These are phyloP conservation scores for Drosophila aldrichi DNA, from an alignment of 2,888 invertebrate species.

Conservation along the genomic window DNA sequence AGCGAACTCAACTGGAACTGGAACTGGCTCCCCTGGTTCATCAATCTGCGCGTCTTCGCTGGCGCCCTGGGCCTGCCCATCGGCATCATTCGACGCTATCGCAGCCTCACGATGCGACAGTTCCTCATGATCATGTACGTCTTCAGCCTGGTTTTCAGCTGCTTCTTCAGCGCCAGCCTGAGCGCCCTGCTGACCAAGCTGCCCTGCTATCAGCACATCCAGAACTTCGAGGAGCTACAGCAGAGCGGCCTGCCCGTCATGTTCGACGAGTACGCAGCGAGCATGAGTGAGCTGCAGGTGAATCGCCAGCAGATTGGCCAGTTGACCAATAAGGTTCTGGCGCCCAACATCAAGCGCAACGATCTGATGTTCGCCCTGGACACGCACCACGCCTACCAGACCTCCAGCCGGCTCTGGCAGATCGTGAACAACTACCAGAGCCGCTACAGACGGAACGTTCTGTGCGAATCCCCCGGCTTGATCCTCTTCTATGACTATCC, in stretches of 20 bases:
- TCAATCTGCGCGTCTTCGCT: slow-evolving; percentile 4
- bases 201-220: slow-evolving; percentile 1
- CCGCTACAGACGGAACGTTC: not conserved
- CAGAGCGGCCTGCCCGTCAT: slow-evolving; percentile 19
- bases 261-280: not conserved
- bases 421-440: not conserved
- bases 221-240: slow-evolving; percentile 26
- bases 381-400: slow-evolving; percentile 8
- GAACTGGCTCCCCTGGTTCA: not conserved
- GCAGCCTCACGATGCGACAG: slow-evolving; percentile 31
- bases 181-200: slow-evolving; percentile 42
- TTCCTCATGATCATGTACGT: slow-evolving; percentile 38
- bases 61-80: slow-evolving; percentile 37
- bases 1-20: not conserved
- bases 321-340: not conserved
- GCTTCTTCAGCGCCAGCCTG: slow-evolving; percentile 48
- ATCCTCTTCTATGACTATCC: slow-evolving; percentile 4
- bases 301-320: not conserved
- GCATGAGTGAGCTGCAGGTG: not conserved
- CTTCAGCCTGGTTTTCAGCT: slow-evolving; percentile 39
- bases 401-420: not conserved
- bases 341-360: not conserved
- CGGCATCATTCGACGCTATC: not conserved
- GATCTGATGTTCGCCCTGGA: not conserved
- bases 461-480: not conserved